Evolutionary conservation across 2,888 invertebrate genomes (phyloP), one percentile per base, ranked within the genome.

Genomic region (Philhelius pedissequus): DNA sequence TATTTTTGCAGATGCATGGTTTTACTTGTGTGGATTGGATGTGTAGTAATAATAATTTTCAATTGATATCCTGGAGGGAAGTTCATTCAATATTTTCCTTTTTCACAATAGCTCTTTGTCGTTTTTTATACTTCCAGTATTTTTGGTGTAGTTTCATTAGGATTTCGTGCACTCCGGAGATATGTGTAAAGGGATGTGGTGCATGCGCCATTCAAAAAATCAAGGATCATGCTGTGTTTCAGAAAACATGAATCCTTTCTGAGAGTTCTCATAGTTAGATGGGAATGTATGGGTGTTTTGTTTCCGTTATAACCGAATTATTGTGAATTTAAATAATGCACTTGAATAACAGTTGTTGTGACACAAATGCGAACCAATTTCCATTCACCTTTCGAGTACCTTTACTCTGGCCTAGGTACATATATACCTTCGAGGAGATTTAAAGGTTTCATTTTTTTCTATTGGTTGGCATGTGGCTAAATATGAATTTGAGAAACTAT

Each of bases 41-140:
- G 54, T 69, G 15, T 40, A 52, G 74, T 74, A 79, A 83, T 74
- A 79, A 83, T 78, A 64, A 79, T 64, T 75, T 13, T 71, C 60
- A 48, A 80, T 76, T 75, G 80, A 71, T 71, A 66, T 84, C 80
- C 75, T 76, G 75, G 71, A 80, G 84, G 75, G 80, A 68, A 70
- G 70, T 75, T 68, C 71, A 80, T 80, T 80, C 80, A 80, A 80
- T 80, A 62, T 75, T 80, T 80, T 75, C 75, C 13, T 64, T 56
- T 64, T 35, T 0, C 64, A 78, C 56, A 70, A 77, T 62, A 58
- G 78, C 50, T 38, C 64, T 45, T 8, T 30, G 8, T 74, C 69
- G 25, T 66, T 84, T 79, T 79, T 70, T 73, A n/a, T n/a, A 43
- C 43, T 38, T 38, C 48, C n/a, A 18, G 35, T 22, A 50, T 32